Evolutionary conservation across 2,113 vertebrate genomes (phyloP).

Genomic region (Coryphaenoides rupestris): DNA sequence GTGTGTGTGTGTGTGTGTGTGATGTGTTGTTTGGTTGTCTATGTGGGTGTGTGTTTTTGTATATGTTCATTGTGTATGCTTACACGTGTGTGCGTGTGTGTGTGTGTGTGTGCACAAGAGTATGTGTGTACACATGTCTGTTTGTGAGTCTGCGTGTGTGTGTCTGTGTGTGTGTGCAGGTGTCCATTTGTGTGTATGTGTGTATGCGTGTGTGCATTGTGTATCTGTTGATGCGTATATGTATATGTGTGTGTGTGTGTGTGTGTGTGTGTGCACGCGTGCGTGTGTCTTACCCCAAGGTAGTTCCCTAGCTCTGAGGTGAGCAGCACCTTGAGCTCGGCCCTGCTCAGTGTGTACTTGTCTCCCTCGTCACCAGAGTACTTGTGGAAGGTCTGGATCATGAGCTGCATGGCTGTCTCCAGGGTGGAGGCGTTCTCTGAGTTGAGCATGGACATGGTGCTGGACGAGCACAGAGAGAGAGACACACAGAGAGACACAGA

Average conservation of each 20-base stretch:
- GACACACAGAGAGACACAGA: not conserved
- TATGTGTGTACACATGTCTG: not conserved
- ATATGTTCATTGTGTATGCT: not conserved
- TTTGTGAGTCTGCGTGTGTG: not conserved
- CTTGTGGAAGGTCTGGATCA: conserved; percentile 85
- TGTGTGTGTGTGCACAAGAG: not conserved
- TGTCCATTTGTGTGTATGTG: not conserved
- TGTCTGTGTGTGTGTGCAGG: not conserved
- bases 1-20: not conserved
- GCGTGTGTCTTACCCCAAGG: conserved; percentile 58
- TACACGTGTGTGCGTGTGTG: not conserved
- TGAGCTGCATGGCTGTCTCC: conserved; percentile 79
- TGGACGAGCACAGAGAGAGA: not conserved
- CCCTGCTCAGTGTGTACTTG: conserved; percentile 80
- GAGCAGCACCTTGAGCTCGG: conserved; percentile 82
- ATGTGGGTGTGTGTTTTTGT: not conserved
- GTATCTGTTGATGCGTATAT: not conserved
- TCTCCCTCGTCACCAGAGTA: conserved; percentile 83
- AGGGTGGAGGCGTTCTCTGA: conserved; percentile 70
- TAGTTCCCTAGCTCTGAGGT: conserved; percentile 74
- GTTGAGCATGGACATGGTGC: conserved; percentile 67
- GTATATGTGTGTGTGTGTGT: not conserved
- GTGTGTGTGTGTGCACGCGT: not conserved
- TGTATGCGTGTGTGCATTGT: not conserved
- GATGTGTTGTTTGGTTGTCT: no score